phyloP scores from a whole-genome alignment of 2,113 vertebrate genomes.

The Nyctibius bracteatus region DNA sequence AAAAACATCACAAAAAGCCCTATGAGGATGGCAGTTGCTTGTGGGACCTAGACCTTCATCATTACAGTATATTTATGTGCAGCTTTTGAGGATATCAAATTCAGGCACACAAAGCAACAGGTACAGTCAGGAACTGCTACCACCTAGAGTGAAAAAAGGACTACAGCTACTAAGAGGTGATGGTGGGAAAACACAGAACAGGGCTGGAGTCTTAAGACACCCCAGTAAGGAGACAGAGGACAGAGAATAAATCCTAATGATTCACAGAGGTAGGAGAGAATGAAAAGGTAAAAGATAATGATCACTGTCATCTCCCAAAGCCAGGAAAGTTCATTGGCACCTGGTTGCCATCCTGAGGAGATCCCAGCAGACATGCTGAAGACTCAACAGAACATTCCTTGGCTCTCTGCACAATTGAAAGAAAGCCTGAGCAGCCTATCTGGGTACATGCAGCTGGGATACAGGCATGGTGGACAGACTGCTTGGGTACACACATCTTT shows the following conservation, averaged over 20 bases:
- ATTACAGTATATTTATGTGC: background rate
- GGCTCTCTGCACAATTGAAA: fast-evolving
- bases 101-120: background rate
- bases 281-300: background rate
- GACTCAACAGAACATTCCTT: background rate
- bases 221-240: background rate
- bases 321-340: background rate
- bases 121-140: background rate
- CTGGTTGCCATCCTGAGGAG: background rate
- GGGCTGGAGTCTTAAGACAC: background rate
- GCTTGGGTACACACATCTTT: background rate
- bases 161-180: background rate
- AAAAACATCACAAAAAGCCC: background rate
- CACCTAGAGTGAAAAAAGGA: background rate
- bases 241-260: background rate
- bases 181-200: background rate
- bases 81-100: background rate
- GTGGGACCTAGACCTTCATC: background rate
- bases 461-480: background rate
- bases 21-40: background rate
- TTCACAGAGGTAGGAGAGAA: background rate
- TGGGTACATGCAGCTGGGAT: background rate
- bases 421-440: background rate
- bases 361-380: background rate
- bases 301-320: background rate